Conservation (phyloP, 2,888 invertebrate genomes). For the Phalangium opilio region DNA sequence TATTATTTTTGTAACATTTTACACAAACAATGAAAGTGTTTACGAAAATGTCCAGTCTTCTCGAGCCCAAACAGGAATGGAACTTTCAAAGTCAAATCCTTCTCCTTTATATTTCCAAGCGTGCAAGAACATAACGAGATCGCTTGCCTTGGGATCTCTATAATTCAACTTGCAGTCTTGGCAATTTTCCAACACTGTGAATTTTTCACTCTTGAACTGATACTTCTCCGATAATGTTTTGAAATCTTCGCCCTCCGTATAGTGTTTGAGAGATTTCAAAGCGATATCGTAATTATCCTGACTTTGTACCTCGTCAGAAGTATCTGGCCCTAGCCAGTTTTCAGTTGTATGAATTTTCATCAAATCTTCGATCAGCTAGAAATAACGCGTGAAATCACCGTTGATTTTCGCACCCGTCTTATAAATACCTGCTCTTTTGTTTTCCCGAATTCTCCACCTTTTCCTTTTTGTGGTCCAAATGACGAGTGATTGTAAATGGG, state of each 20-base stretch:
- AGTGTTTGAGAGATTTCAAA: not conserved
- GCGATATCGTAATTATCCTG: no score
- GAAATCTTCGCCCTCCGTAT: not conserved
- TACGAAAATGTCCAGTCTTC: no score
- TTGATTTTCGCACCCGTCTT: no score
- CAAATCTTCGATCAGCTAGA: slow-evolving; percentile 41
- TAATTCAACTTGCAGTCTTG: slow-evolving; percentile 83
- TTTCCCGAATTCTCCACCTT: slow-evolving; percentile 69
- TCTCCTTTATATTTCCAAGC: slow-evolving; percentile 38
- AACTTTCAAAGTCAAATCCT: no score
- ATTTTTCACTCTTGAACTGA: slow-evolving; percentile 56
- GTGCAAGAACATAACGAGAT: slow-evolving; percentile 89
- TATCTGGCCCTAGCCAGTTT: slow-evolving; percentile 50
- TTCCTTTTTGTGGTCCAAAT: slow-evolving; percentile 85
- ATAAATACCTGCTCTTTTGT: slow-evolving; percentile 52
- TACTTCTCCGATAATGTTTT: slow-evolving; percentile 57
- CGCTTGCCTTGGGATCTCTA: slow-evolving; percentile 75
- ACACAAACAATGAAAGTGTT: no score
- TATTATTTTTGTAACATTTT: no score
- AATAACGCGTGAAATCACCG: not conserved
- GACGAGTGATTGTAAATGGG: slow-evolving; percentile 80
- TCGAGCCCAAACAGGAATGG: no score
- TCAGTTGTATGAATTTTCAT: slow-evolving; percentile 86
- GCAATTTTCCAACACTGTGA: slow-evolving; percentile 70
- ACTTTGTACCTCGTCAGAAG: no score